These are phyloP conservation scores for Bradypodion pumilum DNA, from an alignment of 2,797 vertebrate genomes.

Conservation along the genomic window DNA sequence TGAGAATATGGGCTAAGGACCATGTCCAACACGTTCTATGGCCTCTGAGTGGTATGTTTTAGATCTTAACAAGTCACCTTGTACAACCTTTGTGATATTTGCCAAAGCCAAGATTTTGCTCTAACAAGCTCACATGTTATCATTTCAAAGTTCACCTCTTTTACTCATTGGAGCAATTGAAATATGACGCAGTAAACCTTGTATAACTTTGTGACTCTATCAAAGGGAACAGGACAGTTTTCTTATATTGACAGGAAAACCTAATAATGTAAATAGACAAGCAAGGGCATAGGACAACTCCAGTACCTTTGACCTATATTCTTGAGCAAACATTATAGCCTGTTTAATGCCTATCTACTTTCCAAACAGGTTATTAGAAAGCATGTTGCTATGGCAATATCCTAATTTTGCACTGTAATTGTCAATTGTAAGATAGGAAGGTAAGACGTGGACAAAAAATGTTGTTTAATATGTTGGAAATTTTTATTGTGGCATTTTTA, in stretches of 20 bases:
- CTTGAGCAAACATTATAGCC: conserved; percentile 17
- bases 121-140: not conserved
- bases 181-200: not conserved
- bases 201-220: not conserved
- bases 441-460: not conserved
- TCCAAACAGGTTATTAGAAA: not conserved
- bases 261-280: conserved; percentile 1
- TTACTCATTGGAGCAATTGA: not conserved
- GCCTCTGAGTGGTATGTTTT: not conserved
- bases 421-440: not conserved
- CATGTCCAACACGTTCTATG: not conserved
- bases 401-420: not conserved
- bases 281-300: conserved; percentile 15
- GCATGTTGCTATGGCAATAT: conserved; percentile 10
- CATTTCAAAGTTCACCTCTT: conserved; percentile 9
- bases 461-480: not conserved
- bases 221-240: not conserved
- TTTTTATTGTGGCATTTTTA: conserved; percentile 1
- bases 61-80: not conserved
- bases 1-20: conserved; percentile 23
- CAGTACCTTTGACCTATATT: conserved; percentile 1
- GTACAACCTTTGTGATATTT: not conserved
- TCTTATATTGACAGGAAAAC: not conserved
- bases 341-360: not conserved
- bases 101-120: not conserved